Base-by-base conservation (phyloP, 1,140 invertebrate species). In the Penaeus chinensis region DNA sequence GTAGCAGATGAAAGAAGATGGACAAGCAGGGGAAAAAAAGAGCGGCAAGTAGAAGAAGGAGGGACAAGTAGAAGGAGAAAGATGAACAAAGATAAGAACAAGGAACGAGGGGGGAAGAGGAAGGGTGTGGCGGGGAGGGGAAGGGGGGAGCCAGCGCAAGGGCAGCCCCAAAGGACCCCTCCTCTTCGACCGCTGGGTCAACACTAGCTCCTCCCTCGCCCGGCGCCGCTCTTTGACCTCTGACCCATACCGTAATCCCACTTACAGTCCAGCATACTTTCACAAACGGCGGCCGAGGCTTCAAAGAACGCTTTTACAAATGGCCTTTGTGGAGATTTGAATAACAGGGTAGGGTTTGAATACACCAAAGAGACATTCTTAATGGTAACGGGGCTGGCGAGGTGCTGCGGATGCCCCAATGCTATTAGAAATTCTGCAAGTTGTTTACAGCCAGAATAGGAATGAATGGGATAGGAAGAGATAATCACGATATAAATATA, bases 351-450 rank as follows among this genome's bases (percentile, higher is more conserved):
- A 78, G 77, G 77, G 77, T 78, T 86, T 86, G 84, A 86, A 80
- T 86, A 86, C 84, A 86, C 84, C 84, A 86, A 86, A 86, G 84
- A 80, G 84, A 86, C 84, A 86, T 86, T 86, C 84, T 86, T 86
- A 86, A 85, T 85, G 84, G 79, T 76, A 62, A 37, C 47, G 54
- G 71, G 4, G 76, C 84, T 60, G 42, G 54, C 54, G 54, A 54
- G 54, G 54, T 54, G 54, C 54, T 54, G 54, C 54, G 11, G 54
- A 54, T 54, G 10, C 54, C 54, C 54, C 54, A 54, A 54, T 54
- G 54, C 54, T 54, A 54, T 54, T 54, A 54, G 54, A 54, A 54
- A 54, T 54, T 54, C 54, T 54, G 54, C 54, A 13, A 54, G 54
- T 54, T 54, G 54, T 54, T 54, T 54, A 54, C 54, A 11, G 54